These are phyloP conservation scores for Phymatocera aterrima DNA, from an alignment of 2,888 invertebrate genomes.

Conservation along the genomic window DNA sequence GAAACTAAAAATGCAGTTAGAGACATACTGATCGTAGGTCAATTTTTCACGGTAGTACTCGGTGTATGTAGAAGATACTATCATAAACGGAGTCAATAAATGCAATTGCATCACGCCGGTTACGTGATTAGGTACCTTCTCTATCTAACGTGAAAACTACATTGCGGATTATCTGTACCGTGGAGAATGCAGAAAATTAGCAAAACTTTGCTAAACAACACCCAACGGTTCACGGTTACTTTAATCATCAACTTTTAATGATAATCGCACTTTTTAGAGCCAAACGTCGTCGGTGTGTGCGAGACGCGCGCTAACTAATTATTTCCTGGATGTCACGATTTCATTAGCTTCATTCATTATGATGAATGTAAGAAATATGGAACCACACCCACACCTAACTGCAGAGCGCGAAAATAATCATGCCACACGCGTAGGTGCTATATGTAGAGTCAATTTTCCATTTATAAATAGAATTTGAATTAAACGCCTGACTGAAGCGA, in stretches of 20 bases:
- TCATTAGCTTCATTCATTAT: neutral
- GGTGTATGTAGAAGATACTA: neutral
- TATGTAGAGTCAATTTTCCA: slow-evolving; percentile 10
- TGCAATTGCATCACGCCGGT: neutral
- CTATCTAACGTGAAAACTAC: neutral
- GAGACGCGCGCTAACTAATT: neutral
- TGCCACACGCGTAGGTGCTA: neutral
- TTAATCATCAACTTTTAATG: neutral
- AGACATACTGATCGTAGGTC: neutral
- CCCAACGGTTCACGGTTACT: neutral
- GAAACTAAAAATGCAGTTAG: neutral
- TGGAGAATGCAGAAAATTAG: slow-evolving; percentile 1
- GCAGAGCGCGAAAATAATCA: neutral
- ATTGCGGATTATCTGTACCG: neutral
- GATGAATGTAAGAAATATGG: neutral
- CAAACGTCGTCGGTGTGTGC: neutral
- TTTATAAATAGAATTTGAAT: slow-evolving; percentile 37
- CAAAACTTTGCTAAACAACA: neutral
- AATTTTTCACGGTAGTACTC: neutral
- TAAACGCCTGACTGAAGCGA: slow-evolving; percentile 19
- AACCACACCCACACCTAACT: neutral
- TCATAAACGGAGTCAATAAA: neutral
- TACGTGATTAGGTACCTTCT: neutral
- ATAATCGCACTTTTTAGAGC: slow-evolving; percentile 12
- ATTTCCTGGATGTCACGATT: slow-evolving; percentile 7